phyloP scores from a whole-genome alignment of 2,888 invertebrate species.

The Escarpia spicata region DNA sequence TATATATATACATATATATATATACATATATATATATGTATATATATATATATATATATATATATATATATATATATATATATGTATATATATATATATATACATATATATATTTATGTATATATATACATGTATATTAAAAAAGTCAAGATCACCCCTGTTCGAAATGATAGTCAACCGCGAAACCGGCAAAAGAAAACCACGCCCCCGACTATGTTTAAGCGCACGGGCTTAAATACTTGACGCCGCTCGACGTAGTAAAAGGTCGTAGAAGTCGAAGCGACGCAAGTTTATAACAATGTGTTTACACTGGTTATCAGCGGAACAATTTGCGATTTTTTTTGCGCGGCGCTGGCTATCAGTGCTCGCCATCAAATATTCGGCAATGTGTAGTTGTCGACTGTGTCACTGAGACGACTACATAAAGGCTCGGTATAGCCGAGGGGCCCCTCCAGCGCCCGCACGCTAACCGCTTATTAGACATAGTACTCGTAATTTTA shows the following conservation, averaged over 20 bases:
- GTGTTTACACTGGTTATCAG: neutral
- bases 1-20: no score
- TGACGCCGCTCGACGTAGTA: neutral
- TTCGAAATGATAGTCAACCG: no score
- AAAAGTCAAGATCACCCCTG: no score
- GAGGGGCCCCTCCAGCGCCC: neutral
- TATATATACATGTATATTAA: no score
- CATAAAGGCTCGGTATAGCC: neutral
- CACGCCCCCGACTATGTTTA: no score
- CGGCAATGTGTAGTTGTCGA: slow-evolving; percentile 4
- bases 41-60: no score
- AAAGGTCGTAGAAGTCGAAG: neutral
- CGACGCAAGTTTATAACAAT: neutral
- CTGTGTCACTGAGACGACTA: neutral
- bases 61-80: no score
- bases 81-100: no score
- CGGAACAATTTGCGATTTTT: neutral
- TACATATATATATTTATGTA: no score
- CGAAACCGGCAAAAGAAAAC: no score
- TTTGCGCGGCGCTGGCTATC: neutral
- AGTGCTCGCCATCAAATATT: neutral
- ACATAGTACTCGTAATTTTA: neutral
- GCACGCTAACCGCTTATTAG: slow-evolving; percentile 16
- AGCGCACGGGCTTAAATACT: no score
- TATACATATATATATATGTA: no score